Evolutionary conservation across 2,888 invertebrate species (phyloP), one percentile per base, ranked within the genome.

Genomic region (Plagodis dolabraria): DNA sequence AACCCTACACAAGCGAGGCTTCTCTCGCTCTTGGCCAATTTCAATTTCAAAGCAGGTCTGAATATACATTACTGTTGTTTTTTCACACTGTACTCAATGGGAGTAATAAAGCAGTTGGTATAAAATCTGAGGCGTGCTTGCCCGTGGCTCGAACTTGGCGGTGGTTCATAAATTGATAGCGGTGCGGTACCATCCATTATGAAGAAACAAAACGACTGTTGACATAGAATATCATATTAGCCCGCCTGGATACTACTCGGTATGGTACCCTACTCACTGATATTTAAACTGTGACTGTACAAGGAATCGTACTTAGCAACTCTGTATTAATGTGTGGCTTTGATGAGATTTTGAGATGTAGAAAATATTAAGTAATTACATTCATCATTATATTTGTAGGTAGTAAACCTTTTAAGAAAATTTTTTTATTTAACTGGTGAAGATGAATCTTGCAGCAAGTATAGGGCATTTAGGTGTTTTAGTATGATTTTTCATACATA

Each of bases 51-150:
- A 1, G 2, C 22, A 22, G 22, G 22, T 22, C 1, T 22, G 22
- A 22, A 22, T 22, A 22, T 22, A 22, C 22, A 22, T 22, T 22
- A 1, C 22, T 22, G 22, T 22, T 22, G 11, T 68, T 66, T 75
- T 67, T 86, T 83, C 82, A 64, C 71, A 75, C 88, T 63, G 76
- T 89, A 87, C 83, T 77, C 79, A 82, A 80, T 79, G 77, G 82
- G 73, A 43, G 78, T 77, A 83, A 86, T 87, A 86, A 87, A 85
- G 78, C 81, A 80, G 80, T 85, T 79, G 84, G 80, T 87, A 86
- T 87, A 84, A 86, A 86, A 87, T 83, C 80, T 79, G 76, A 78
- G 77, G 79, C 77, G 71, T 71, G 78, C 54, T 52, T 46, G 53
- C 52, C 53, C 40, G 46, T 57, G 56, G 56, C 53, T 57, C 45